Evolutionary conservation across 2,888 invertebrate genomes (phyloP), one percentile per base, ranked within the genome.

Genomic region (Myopa testacea): DNA sequence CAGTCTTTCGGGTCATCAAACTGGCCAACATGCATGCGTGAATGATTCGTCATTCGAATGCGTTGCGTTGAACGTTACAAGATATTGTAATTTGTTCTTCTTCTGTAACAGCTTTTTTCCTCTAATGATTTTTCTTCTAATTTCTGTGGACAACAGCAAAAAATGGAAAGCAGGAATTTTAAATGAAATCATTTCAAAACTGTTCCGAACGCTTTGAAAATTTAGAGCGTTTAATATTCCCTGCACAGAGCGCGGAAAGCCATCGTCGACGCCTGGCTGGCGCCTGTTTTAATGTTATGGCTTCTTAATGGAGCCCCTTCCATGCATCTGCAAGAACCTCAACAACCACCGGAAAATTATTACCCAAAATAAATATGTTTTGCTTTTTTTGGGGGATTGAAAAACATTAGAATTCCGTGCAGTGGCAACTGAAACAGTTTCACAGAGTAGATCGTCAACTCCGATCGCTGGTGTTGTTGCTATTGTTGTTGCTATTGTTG

Each of bases 241-340:
- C 14, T 1, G 37, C 74, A 52, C 74, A 65, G 34, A 34, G 10
- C 2, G 38, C n/a, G 40, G 19, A 75, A 73, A 73, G 8, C n/a
- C 45, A 55, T 55, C 50, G 52, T 26, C 38, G 76, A 34, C 80
- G 78, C 69, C 76, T 62, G 76, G 40, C 77, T 80, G 80, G 80
- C 80, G 80, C 80, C 78, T 78, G 67, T 52, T 69, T 77, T 76
- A 10, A 63, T 73, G 72, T 80, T 75, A 80, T 80, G 52, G 77
- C 40, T 80, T 78, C 63, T 80, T 80, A 80, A 80, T 78, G 77
- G 78, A 75, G 37, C 60, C 60, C 65, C 67, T 70, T 69, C 63
- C 70, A 76, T 71, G 73, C 63, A 26, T 45, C 45, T 45, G 6
- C 45, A 45, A 45, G 6, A 8, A 45, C 45, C 10, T 45, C 26